Evolutionary conservation across 2,888 invertebrate species (phyloP).

Genomic region (Acanthosepion esculentum): DNA sequence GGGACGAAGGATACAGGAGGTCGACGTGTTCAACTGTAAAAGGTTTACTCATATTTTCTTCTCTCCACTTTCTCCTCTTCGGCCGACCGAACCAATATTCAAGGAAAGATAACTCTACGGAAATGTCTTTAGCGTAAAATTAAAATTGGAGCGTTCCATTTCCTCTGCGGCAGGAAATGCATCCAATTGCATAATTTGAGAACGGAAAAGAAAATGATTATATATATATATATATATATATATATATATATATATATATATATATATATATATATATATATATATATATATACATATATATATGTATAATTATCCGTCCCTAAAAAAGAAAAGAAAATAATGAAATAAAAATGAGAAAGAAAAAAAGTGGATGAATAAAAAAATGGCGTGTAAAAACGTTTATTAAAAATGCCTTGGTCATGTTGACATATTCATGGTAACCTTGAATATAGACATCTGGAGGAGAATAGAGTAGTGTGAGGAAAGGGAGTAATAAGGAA

Average conservation of each 20-base stretch:
- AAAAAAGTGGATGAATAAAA: neutral
- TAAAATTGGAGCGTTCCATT: slow-evolving; percentile 11
- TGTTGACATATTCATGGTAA: neutral
- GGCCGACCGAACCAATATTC: neutral
- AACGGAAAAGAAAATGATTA: neutral
- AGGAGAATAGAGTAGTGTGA: neutral
- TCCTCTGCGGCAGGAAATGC: slow-evolving; percentile 20
- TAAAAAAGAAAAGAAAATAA: neutral
- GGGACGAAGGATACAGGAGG: neutral
- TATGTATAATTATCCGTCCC: neutral
- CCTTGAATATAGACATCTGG: neutral
- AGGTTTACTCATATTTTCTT: neutral
- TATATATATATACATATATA: too few relatives aligned
- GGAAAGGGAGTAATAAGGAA: neutral
- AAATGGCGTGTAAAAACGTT: neutral
- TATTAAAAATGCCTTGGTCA: neutral
- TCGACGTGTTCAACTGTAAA: neutral
- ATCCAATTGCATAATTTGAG: slow-evolving; percentile 8
- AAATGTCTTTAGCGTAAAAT: neutral
- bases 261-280: too few relatives aligned
- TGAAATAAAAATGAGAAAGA: neutral
- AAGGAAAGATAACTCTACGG: slow-evolving; percentile 33
- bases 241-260: too few relatives aligned
- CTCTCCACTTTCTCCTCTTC: neutral
- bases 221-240: neutral